Base-by-base conservation (phyloP, 2,888 invertebrate species). In the Agrochola lychnidis region DNA sequence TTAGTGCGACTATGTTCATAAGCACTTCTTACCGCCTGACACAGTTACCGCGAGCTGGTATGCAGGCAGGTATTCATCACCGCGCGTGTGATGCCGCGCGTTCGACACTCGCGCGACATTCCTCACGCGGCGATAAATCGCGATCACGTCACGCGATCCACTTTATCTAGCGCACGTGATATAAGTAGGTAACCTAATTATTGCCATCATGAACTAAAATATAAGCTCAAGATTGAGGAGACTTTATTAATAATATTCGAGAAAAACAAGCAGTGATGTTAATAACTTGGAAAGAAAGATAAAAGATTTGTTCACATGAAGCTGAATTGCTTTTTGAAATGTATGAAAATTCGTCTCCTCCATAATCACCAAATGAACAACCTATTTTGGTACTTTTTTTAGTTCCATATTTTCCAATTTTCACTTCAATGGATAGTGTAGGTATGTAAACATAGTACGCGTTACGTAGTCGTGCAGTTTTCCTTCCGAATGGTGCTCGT, bases 71-170 rank as follows among this genome's bases (percentile, higher is more conserved):
- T 40, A 30, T 30, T 30, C 42, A 19, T 2, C 4, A 14, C 14
- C 0, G 12, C 9, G 0, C 19, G 62, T 42, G 42, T 42, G 42
- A 10, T 42, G 42, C 42, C n/a, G 36, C 51, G 57, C 51, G 7
- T 19, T 6, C 51, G 51, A 51, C 51, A 19, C 51, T 51, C 25
- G 76, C 62, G 77, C 70, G 25, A 64, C 63, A 70, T 68, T 81
- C 68, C 59, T 22, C 25, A 45, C 66, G 22, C 4, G 36, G 48
- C 36, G 61, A 56, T 81, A 56, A 2, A 66, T 53, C 36, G 61
- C 63, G 59, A 42, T 56, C 40, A 45, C 45, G 30, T 36, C 56
- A 14, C 40, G 72, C 53, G 61, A 42, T 25, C n/a, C 30, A 7
- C 12, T 48, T 36, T 48, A 40, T n/a, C 10, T 25, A 57, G 25